These are phyloP conservation scores for Apodemus speciosus DNA, from an alignment of 2,113 vertebrate species.

Conservation along the genomic window DNA sequence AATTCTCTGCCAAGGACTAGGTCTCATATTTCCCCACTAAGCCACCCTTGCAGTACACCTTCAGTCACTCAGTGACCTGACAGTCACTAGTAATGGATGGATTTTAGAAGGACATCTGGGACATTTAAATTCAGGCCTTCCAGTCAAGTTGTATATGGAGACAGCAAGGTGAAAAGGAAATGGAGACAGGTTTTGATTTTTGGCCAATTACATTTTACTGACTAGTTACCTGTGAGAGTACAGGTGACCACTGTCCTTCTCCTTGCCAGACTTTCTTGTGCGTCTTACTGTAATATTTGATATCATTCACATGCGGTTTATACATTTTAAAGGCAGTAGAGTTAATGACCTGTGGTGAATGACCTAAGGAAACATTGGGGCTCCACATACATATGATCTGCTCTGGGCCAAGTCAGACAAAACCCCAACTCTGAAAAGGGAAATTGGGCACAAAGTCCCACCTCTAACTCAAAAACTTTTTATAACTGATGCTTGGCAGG, in stretches of 20 bases:
- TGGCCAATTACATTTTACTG: background rate
- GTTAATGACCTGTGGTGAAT: background rate
- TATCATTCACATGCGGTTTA: background rate
- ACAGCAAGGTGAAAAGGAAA: background rate
- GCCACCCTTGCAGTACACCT: accelerated
- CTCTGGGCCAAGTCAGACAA: background rate
- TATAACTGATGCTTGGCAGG: background rate
- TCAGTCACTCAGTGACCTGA: accelerated
- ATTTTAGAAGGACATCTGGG: accelerated
- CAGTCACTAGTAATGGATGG: background rate
- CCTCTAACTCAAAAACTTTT: background rate
- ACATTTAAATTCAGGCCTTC: background rate
- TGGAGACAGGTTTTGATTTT: background rate
- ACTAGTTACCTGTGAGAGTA: background rate
- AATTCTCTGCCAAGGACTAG: background rate
- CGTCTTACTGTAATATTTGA: background rate
- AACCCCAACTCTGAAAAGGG: background rate
- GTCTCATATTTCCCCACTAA: background rate
- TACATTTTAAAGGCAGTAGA: background rate
- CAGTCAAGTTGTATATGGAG: background rate
- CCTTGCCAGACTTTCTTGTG: background rate
- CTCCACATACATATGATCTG: background rate
- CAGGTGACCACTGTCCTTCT: background rate
- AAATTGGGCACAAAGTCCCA: background rate
- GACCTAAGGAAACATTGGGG: background rate